Evolutionary conservation across 2,113 vertebrate species (phyloP), one percentile per base, ranked within the genome.

Genomic region (Anoura caudifer): DNA sequence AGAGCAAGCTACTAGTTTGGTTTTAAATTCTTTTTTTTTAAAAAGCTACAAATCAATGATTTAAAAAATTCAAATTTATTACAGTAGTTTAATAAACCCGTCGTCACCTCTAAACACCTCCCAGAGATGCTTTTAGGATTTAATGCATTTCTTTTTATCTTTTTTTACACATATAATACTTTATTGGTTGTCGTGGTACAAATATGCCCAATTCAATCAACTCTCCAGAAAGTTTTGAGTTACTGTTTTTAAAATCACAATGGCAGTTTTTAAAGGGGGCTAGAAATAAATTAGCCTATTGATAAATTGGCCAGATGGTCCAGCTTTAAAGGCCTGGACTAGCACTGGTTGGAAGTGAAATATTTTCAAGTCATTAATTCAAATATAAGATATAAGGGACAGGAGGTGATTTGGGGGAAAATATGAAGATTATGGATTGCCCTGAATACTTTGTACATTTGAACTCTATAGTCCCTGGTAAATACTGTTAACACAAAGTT

Each of bases 341-440:
- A 61, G 17, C 19, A 61, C 0, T 43, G 65, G 80, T 0, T 80
- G 38, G 45, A 82, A 90, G 41, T 31, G 11, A 87, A 94, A 65
- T 83, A 36, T 84, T 94, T 92, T 43, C 77, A 90, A 85, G 82
- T 24, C 20, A 75, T 41, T 92, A 65, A 69, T 90, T 86, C 90
- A 36, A 2, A 86, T 87, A 4, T 36, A 82, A 56, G 2, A 70
- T 22, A 41, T 7, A n/a, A 87, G 4, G 56, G 5, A 82, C 5
- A 47, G 20, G 52, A 47, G 19, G 43, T 70, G 36, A 95, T 36
- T 24, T 81, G 20, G 14, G 14, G 16, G 54, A 69, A 76, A 90
- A 87, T 70, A 10, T 94, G 50, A 75, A 59, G 75, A 76, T 87
- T 67, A 83, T 33, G n/a, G n/a, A 59, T 87, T 41, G 14, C 28